Conservation (phyloP, 2,888 invertebrate genomes). For the Chelonus formosanus region DNA sequence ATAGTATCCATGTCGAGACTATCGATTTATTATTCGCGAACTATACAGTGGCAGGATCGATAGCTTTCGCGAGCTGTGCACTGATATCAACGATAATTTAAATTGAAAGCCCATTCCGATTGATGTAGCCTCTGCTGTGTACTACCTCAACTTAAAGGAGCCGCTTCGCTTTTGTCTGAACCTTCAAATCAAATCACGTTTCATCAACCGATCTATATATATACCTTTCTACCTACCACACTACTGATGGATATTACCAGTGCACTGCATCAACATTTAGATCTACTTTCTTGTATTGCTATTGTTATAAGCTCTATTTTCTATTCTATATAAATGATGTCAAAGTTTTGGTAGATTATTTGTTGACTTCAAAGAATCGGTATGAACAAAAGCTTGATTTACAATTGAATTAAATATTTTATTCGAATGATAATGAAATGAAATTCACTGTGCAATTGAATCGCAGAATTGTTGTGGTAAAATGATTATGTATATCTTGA, state of each 20-base stretch:
- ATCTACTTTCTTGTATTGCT: background rate
- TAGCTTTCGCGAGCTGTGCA: slow-evolving; percentile 16
- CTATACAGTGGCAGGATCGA: slow-evolving; percentile 25
- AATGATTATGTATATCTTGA: no score
- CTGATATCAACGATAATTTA: slow-evolving; percentile 36
- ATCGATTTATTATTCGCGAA: slow-evolving; percentile 31
- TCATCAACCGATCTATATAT: slow-evolving; percentile 22
- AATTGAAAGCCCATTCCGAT: slow-evolving; percentile 36
- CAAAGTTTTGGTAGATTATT: no score
- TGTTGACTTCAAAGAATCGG: no score
- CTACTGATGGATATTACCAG: slow-evolving; percentile 23
- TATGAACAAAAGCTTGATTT: no score
- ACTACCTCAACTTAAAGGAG: slow-evolving; percentile 26
- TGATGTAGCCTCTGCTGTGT: slow-evolving; percentile 22
- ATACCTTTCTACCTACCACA: slow-evolving; percentile 4
- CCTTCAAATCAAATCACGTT: slow-evolving; percentile 35
- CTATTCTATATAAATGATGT: background rate
- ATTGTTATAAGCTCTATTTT: background rate
- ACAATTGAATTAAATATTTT: no score
- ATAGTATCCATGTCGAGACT: slow-evolving; percentile 4
- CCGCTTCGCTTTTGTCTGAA: slow-evolving; percentile 20
- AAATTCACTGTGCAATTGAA: no score
- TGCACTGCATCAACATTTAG: background rate
- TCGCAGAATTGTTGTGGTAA: no score
- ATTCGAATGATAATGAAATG: no score